A percentile compares a stretch with the other conserved stretches of the same genome.
These are phyloP conservation scores for Euspilapteryx auroguttella DNA, from an alignment of 2,888 invertebrate species.

Conservation along the genomic window DNA sequence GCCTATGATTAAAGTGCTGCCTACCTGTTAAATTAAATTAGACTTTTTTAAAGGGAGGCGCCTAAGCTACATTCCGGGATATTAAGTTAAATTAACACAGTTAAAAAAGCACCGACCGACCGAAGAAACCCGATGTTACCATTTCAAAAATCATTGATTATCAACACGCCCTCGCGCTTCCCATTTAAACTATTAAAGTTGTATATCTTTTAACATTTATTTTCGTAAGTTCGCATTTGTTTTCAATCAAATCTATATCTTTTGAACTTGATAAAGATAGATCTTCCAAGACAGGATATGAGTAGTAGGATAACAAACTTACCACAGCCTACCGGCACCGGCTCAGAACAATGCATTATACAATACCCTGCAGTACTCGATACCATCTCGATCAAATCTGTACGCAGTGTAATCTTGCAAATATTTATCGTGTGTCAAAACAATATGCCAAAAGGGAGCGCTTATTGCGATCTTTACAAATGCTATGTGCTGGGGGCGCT, in stretches of 20 bases:
- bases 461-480: slow-evolving; percentile 57
- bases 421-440: slow-evolving; percentile 58
- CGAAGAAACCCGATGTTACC: slow-evolving; percentile 29
- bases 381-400: slow-evolving; percentile 26
- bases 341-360: slow-evolving; percentile 13
- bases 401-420: slow-evolving; percentile 33
- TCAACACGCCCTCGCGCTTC: not conserved
- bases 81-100: slow-evolving; percentile 27
- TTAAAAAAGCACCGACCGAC: too few species aligned
- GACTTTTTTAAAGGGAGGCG: slow-evolving; percentile 50
- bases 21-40: slow-evolving; percentile 62
- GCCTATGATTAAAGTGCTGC: slow-evolving; percentile 56
- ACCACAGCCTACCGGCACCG: slow-evolving; percentile 6
- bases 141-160: slow-evolving; percentile 15
- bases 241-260: too few species aligned
- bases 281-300: too few species aligned
- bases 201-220: too few species aligned
- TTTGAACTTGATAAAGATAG: too few species aligned
- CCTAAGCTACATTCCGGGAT: slow-evolving; percentile 27
- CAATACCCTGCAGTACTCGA: slow-evolving; percentile 1
- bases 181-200: too few species aligned
- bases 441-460: slow-evolving; percentile 52
- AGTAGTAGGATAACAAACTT: too few species aligned
- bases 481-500: slow-evolving; percentile 37
- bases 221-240: too few species aligned